phyloP scores from a whole-genome alignment of 2,888 invertebrate species.

The Ophion obscuratus region DNA sequence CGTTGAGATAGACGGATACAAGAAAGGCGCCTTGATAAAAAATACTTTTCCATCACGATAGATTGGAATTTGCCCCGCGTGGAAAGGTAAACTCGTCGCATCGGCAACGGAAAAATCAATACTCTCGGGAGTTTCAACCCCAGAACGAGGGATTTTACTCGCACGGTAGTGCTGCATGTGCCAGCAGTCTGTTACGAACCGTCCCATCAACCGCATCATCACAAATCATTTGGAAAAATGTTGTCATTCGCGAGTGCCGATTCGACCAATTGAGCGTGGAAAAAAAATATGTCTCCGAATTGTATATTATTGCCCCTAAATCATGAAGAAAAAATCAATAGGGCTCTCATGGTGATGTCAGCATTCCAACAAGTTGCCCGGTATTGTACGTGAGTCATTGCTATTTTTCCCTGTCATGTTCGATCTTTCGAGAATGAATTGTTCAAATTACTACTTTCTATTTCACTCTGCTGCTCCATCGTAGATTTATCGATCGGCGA shows the following conservation, averaged over 20 bases:
- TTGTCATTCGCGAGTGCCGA: conserved; percentile 7
- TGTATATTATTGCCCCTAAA: background rate
- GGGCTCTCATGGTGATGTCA: conserved; percentile 72
- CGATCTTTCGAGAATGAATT: background rate
- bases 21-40: conserved; percentile 7
- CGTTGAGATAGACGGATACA: background rate
- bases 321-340: conserved; percentile 77
- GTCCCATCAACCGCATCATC: conserved; percentile 26
- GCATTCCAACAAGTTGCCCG: conserved; percentile 79
- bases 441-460: background rate
- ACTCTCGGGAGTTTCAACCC: conserved; percentile 57
- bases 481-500: conserved; percentile 52
- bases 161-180: conserved; percentile 62
- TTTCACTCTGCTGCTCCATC: conserved; percentile 9
- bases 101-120: conserved; percentile 66
- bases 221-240: conserved; percentile 40
- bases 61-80: conserved; percentile 15
- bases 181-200: conserved; percentile 59
- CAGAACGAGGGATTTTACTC: conserved; percentile 30
- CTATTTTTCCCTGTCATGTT: background rate
- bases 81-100: conserved; percentile 11
- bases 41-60: background rate
- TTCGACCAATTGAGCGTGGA: conserved; percentile 18
- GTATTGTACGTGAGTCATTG: conserved; percentile 53
- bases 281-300: conserved; percentile 46